A percentile compares a stretch with the other conserved stretches of the same genome.
Evolutionary conservation across 1,140 invertebrate species (phyloP).

Genomic region (Zaprionus lachaisei): DNA sequence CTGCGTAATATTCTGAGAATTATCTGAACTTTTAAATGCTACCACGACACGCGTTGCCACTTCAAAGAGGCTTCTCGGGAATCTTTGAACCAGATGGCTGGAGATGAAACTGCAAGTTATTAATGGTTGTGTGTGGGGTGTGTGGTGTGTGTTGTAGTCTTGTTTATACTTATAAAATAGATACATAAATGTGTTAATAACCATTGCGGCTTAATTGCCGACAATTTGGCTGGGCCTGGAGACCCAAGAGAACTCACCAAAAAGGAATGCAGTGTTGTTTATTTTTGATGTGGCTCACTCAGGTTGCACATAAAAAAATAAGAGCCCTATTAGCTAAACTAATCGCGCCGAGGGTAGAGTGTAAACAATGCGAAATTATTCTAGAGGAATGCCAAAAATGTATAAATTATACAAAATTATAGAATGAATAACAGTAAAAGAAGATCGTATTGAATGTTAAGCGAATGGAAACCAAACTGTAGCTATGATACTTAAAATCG

Average conservation of each 20-base stretch:
- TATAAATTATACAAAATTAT: constrained; percentile 24
- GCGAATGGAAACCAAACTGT: background rate
- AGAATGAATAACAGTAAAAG: background rate
- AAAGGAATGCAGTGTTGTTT: constrained; percentile 58
- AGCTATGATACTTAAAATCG: too few species aligned
- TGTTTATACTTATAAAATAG: constrained; percentile 32
- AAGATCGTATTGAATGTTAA: background rate
- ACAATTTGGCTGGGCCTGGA: constrained; percentile 23
- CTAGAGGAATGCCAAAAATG: constrained; percentile 50
- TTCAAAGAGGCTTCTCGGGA: constrained; percentile 59
- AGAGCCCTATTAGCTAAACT: constrained; percentile 62
- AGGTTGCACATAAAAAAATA: constrained; percentile 73
- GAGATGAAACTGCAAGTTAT: constrained; percentile 40
- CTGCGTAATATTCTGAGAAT: background rate
- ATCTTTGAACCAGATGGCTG: constrained; percentile 63
- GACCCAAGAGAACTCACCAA: background rate
- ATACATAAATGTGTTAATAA: constrained; percentile 48
- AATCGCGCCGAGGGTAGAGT: constrained; percentile 47
- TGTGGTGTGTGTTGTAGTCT: background rate
- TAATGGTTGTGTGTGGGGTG: constrained; percentile 14
- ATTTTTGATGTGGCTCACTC: constrained; percentile 73
- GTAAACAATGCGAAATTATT: constrained; percentile 63
- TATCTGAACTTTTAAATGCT: constrained; percentile 43
- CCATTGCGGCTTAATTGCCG: constrained; percentile 48
- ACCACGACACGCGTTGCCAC: constrained; percentile 24